phyloP scores from a whole-genome alignment of 92 coral and sea anemone species.

The Chrysogorgia sp. region DNA sequence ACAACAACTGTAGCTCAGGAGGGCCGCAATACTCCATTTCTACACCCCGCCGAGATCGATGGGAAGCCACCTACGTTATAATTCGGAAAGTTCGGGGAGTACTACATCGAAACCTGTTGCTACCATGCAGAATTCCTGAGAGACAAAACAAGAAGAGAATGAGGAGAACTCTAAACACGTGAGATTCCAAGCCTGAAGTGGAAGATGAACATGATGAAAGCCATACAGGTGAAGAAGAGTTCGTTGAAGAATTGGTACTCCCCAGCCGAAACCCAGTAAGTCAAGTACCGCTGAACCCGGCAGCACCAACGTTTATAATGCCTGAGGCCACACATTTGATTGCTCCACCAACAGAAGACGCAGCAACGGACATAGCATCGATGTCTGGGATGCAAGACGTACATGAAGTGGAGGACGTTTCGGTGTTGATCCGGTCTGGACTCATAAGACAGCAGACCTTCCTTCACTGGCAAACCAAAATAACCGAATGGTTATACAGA shows the following conservation, averaged over 20 bases:
- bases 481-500: neutral
- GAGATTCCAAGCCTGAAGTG: neutral
- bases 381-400: neutral
- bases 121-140: conserved; percentile 14
- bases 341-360: neutral
- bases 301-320: too few species aligned
- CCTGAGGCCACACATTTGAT: too few species aligned
- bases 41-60: too few species aligned
- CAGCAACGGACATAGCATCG: conserved; percentile 1
- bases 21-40: too few species aligned
- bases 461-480: conserved; percentile 12
- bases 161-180: neutral
- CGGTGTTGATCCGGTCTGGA: conserved; percentile 31
- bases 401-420: conserved; percentile 9
- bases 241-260: neutral
- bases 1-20: too few species aligned
- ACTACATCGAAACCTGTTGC: conserved; percentile 43
- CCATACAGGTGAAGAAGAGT: neutral
- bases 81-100: neutral
- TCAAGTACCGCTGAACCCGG: neutral
- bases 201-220: neutral
- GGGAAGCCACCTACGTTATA: conserved; percentile 26
- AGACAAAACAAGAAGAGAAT: neutral
- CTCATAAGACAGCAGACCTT: neutral
- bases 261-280: neutral